Conservation (phyloP, 1,140 invertebrate species). For the Hirudo medicinalis region DNA sequence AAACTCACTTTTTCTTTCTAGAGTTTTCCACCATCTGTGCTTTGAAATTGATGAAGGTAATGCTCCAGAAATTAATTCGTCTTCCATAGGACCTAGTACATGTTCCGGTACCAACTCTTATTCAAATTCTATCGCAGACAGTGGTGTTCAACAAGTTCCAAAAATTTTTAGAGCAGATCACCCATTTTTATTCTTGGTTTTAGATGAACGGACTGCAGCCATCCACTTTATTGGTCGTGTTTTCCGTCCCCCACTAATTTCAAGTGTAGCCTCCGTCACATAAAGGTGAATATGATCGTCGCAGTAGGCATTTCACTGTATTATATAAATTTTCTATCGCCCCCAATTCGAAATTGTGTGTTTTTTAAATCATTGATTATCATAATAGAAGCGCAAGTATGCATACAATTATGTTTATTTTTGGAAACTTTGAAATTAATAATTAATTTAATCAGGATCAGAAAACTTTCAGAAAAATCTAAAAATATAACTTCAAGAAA, state of each 20-base stretch:
- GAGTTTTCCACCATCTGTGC: slow-evolving; percentile 21
- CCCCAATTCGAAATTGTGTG: no score
- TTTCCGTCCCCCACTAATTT: slow-evolving; percentile 17
- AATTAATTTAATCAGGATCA: no score
- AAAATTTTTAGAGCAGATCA: slow-evolving; percentile 51
- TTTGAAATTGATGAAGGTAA: slow-evolving; percentile 23
- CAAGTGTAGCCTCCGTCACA: slow-evolving; percentile 6
- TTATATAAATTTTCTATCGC: no score
- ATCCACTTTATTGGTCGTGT: slow-evolving; percentile 35
- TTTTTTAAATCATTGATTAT: no score
- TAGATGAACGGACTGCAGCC: slow-evolving; percentile 42
- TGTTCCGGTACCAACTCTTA: not conserved
- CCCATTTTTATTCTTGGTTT: slow-evolving; percentile 64
- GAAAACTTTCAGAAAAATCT: no score
- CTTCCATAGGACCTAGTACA: not conserved
- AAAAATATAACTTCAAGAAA: no score
- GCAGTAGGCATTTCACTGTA: no score
- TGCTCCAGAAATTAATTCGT: not conserved
- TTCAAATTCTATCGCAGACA: slow-evolving; percentile 7
- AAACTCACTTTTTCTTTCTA: slow-evolving; percentile 19
- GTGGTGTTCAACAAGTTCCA: slow-evolving; percentile 14
- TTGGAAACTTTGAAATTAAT: no score
- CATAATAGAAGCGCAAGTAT: no score
- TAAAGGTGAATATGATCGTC: not conserved
- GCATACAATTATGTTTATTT: no score